A percentile compares a stretch with the other conserved stretches of the same genome.
phyloP scores from a whole-genome alignment of 2,888 invertebrate genomes.

The Endotricha flammealis region DNA sequence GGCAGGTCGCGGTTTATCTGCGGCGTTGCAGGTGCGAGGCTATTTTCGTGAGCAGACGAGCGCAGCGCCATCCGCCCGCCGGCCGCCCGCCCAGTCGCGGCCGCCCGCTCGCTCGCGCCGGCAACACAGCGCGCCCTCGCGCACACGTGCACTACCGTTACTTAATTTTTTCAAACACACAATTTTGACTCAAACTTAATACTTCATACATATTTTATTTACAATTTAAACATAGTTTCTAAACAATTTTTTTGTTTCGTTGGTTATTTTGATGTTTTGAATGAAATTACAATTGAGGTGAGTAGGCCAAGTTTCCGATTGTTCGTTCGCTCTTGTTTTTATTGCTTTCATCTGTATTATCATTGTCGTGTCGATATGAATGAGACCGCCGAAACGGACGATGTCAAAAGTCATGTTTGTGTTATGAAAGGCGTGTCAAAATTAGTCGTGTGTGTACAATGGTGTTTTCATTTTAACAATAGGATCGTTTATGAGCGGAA shows the following conservation, averaged over 20 bases:
- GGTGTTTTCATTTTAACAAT: slow-evolving; percentile 33
- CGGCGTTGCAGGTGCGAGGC: slow-evolving; percentile 66
- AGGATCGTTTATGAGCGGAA: slow-evolving; percentile 31
- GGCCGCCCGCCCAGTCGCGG: slow-evolving; percentile 63
- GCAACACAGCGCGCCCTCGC: slow-evolving; percentile 33
- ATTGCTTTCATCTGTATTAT: slow-evolving; percentile 10
- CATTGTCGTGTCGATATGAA: slow-evolving; percentile 19
- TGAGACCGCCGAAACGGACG: slow-evolving; percentile 11
- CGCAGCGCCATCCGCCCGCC: slow-evolving; percentile 36
- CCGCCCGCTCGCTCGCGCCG: slow-evolving; percentile 43
- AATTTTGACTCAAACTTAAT: slow-evolving; percentile 12
- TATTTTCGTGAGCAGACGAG: slow-evolving; percentile 58
- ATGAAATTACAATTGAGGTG: slow-evolving; percentile 39
- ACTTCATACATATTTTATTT: too few relatives aligned
- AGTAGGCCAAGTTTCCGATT: slow-evolving; percentile 42
- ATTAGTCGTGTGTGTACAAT: slow-evolving; percentile 22
- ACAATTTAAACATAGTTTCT: slow-evolving; percentile 13
- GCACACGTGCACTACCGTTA: slow-evolving; percentile 11
- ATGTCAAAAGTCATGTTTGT: slow-evolving; percentile 14
- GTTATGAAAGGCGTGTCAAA: slow-evolving; percentile 20
- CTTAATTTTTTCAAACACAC: slow-evolving; percentile 3
- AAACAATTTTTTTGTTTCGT: too few relatives aligned
- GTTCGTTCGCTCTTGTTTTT: slow-evolving; percentile 17
- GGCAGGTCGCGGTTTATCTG: slow-evolving; percentile 50
- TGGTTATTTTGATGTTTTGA: slow-evolving; percentile 20